phyloP scores from a whole-genome alignment of 1,140 invertebrate species.

The Anastrepha obliqua region DNA sequence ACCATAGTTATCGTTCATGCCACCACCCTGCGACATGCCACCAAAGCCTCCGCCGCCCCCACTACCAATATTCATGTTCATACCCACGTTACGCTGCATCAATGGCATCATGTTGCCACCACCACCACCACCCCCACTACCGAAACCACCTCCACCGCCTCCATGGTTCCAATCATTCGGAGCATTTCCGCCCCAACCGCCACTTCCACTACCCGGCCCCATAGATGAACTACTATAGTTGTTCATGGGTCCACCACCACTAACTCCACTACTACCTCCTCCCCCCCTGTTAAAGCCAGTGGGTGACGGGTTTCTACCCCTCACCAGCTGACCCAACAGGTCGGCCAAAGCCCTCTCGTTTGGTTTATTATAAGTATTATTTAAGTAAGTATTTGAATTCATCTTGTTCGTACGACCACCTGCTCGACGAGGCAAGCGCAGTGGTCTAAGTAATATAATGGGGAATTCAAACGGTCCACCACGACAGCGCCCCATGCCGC shows the following conservation, averaged over 20 bases:
- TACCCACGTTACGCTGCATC: too few species aligned
- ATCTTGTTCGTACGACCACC: constrained; percentile 50
- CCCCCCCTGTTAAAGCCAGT: constrained; percentile 17
- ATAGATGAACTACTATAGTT: constrained; percentile 34
- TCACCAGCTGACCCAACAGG: constrained; percentile 39
- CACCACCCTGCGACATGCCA: neutral
- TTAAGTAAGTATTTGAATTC: constrained; percentile 41
- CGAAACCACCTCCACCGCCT: neutral
- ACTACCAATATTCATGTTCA: neutral
- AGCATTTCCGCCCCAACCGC: neutral
- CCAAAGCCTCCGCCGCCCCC: neutral
- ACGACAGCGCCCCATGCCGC: constrained; percentile 38
- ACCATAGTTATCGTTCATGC: neutral
- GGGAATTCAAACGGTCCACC: constrained; percentile 48
- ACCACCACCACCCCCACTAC: neutral
- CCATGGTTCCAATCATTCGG: constrained; percentile 29
- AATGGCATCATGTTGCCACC: neutral
- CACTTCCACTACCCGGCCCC: neutral
- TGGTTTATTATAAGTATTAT: constrained; percentile 32
- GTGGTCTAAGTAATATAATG: constrained; percentile 40
- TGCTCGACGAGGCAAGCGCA: constrained; percentile 36
- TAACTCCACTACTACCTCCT: neutral
- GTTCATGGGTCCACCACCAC: neutral
- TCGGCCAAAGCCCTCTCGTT: constrained; percentile 50
- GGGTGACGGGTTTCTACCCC: constrained; percentile 35